Evolutionary conservation across 23 tunicate species (phyloP).

Genomic region (Diplosoma virens): DNA sequence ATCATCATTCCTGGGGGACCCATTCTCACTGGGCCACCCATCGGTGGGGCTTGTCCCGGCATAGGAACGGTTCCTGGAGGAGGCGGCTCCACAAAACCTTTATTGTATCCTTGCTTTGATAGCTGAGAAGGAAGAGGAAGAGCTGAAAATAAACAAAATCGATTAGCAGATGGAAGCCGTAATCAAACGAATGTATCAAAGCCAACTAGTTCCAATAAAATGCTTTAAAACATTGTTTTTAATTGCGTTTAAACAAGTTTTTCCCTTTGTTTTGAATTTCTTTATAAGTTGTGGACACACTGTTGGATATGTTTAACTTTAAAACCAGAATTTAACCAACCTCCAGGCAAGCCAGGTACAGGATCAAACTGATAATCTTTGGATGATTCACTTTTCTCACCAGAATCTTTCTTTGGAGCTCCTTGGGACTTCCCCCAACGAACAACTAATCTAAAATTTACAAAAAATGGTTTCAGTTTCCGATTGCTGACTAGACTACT

Average conservation of each 20-base stretch:
- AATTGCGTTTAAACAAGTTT: no score
- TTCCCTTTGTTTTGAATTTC: no score
- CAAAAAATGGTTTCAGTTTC: no score
- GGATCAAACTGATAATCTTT: slow-evolving; percentile 20
- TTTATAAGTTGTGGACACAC: no score
- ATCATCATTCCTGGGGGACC: slow-evolving; percentile 60
- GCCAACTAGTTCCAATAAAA: no score
- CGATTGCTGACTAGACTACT: no score
- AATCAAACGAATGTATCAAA: no score
- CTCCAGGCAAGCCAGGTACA: slow-evolving; percentile 86
- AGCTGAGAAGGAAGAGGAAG: slow-evolving; percentile 70
- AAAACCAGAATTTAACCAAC: slow-evolving; percentile 17
- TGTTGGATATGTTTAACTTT: no score
- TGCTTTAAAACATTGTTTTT: no score
- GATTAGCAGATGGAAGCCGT: no score
- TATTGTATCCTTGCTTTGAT: background rate
- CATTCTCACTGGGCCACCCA: slow-evolving; percentile 1
- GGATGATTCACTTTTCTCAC: slow-evolving; percentile 22
- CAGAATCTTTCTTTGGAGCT: slow-evolving; percentile 40
- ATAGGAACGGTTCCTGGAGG: slow-evolving; percentile 85
- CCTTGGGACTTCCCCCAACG: slow-evolving; percentile 95
- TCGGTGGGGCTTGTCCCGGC: slow-evolving; percentile 42
- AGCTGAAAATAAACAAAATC: slow-evolving; percentile 26
- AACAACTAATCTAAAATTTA: slow-evolving; percentile 67
- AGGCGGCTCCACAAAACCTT: slow-evolving; percentile 67